phyloP scores from a whole-genome alignment of 2,797 vertebrate genomes.

The Limosa lapponica region DNA sequence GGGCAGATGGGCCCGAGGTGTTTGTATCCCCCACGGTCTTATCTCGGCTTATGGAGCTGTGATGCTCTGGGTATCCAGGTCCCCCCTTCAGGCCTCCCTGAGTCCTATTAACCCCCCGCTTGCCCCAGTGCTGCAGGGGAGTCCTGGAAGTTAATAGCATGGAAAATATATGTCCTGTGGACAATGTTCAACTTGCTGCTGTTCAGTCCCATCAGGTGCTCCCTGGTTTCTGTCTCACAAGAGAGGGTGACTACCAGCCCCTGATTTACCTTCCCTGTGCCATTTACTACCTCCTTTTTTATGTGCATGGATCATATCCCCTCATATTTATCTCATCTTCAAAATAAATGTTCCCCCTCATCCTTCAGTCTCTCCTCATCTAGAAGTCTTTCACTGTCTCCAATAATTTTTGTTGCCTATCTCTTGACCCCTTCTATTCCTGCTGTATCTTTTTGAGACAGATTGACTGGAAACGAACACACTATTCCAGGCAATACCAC shows the following conservation, averaged over 20 bases:
- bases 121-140: background rate
- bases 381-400: background rate
- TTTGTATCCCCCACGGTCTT: fast-evolving
- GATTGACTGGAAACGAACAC: background rate
- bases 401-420: conserved; percentile 47
- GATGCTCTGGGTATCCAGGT: background rate
- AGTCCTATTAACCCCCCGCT: fast-evolving
- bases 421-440: conserved; percentile 23
- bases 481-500: background rate
- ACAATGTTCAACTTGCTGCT: background rate
- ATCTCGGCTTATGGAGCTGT: background rate
- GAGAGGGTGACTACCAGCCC: background rate
- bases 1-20: fast-evolving
- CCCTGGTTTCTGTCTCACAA: background rate
- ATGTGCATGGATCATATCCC: conserved; percentile 20
- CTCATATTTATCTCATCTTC: conserved; percentile 44
- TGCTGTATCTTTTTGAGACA: conserved; percentile 10
- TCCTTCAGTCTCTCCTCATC: conserved; percentile 37
- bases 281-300: background rate
- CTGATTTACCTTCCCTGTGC: conserved; percentile 24
- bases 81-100: background rate
- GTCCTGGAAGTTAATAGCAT: background rate
- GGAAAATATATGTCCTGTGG: background rate
- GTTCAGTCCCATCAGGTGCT: background rate
- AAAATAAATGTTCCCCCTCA: conserved; percentile 43